Base-by-base conservation (phyloP, 2,888 invertebrate species). In the Phlogophora meticulosa region DNA sequence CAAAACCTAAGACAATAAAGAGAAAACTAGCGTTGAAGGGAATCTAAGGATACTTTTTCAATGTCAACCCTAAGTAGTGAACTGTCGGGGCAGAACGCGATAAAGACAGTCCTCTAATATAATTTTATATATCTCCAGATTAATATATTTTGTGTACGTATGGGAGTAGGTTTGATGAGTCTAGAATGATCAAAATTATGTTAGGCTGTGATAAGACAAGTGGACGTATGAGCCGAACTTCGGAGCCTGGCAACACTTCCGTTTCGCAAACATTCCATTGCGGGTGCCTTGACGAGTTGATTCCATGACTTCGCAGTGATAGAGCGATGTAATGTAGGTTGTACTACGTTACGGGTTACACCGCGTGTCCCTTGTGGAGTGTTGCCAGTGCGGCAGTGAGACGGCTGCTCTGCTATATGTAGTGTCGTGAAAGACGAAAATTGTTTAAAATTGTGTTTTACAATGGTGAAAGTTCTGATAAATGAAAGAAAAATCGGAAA, bases 191-290 rank as follows among this genome's bases (percentile, higher is more conserved):
- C 62, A 56, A 70, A 61, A 70, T 71, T 53, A 68, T 75, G 51
- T 72, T 65, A 74, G 82, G 74, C 85, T 86, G 85, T 85, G 85
- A 85, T 85, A 73, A 73, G 76, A 75, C 71, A 72, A 60, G 28
- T 53, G 42, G 58, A 32, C 38, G 17, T 22, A 40, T 55, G 52
- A 28, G 76, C 43, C 38, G 17, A 11, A 40, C 34, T 43, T 45
- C 20, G 24, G 56, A 32, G 48, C 22, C 45, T 60, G 75, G 52
- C 60, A 67, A 61, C 53, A 64, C 52, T 42, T 40, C 28, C 46
- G 38, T 59, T 46, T 61, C 43, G 43, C 38, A 65, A 57, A 76
- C 76, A 77, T 77, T 77, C 76, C 76, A 62, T 76, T 70, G 80
- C 71, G 56, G 70, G 58, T 75, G 61, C 43, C 43, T 55, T 58